Percentiles rank a stretch among this genome's conserved stretches.
phyloP scores from a whole-genome alignment of 2,888 invertebrate genomes.

The Coleophora flavipennella region DNA sequence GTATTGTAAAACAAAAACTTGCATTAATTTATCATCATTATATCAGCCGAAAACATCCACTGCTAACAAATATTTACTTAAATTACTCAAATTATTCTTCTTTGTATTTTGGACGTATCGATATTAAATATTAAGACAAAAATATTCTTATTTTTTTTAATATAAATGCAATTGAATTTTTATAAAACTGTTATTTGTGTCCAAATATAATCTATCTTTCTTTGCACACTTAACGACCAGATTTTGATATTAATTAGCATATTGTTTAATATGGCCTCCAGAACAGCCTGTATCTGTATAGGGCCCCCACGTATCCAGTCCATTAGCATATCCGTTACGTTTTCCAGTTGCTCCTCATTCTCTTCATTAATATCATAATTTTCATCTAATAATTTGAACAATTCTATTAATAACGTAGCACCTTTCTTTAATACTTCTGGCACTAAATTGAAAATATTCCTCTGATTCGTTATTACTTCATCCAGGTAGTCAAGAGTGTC shows the following conservation, averaged over 20 bases:
- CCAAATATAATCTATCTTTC: constrained; percentile 28
- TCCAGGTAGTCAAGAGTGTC: constrained; percentile 37
- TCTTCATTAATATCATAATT: constrained; percentile 27
- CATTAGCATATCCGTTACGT: constrained; percentile 21
- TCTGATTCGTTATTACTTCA: constrained; percentile 30
- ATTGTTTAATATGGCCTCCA: constrained; percentile 27
- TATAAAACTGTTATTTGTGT: constrained; percentile 21
- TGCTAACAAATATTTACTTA: too few relatives aligned
- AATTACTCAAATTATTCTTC: too few relatives aligned
- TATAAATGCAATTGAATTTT: background rate
- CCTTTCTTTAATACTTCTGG: constrained; percentile 21
- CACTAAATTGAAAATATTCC: constrained; percentile 18
- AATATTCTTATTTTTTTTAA: too few relatives aligned
- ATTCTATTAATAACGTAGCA: constrained; percentile 18
- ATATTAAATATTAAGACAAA: too few relatives aligned
- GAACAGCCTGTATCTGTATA: constrained; percentile 10
- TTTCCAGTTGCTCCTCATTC: constrained; percentile 24
- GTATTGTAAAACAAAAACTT: too few relatives aligned
- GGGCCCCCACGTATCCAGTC: constrained; percentile 5
- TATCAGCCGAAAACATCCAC: too few relatives aligned
- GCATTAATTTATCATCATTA: too few relatives aligned
- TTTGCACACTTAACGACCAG: constrained; percentile 31
- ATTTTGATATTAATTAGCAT: constrained; percentile 28
- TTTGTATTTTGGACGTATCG: too few relatives aligned
- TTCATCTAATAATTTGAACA: constrained; percentile 27